phyloP scores from a whole-genome alignment of 2,113 vertebrate species.

The Cheirogaleus medius region DNA sequence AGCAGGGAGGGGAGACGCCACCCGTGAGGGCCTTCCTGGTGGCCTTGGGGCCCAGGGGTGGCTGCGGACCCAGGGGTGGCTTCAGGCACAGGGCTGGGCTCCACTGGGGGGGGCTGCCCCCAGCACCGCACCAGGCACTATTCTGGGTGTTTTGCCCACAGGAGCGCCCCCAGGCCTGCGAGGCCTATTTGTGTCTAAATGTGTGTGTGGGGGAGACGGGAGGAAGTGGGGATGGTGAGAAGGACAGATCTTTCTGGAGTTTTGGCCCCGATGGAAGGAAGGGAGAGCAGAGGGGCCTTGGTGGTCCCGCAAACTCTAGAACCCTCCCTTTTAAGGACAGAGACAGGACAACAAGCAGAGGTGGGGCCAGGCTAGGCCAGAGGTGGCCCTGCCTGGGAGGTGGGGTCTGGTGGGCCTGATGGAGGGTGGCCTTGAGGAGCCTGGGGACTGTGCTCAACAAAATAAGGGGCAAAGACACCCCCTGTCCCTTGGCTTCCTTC shows the following conservation, averaged over 20 bases:
- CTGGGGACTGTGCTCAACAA: not conserved
- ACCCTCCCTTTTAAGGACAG: not conserved
- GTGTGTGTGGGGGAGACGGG: not conserved
- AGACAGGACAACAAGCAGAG: not conserved
- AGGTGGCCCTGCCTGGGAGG: not conserved
- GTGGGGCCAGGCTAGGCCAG: not conserved
- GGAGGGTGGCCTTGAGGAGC: not conserved
- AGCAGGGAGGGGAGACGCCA: not conserved
- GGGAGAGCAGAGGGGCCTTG: too few species aligned
- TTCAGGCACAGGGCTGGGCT: not conserved
- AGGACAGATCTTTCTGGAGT: not conserved
- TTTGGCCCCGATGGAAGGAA: not conserved
- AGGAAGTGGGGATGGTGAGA: not conserved
- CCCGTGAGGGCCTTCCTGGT: not conserved
- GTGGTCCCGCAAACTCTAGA: not conserved
- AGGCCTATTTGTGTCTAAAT: not conserved
- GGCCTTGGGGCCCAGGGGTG: not conserved
- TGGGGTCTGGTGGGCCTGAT: not conserved
- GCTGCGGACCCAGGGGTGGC: not conserved
- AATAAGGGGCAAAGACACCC: not conserved
- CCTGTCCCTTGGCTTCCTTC: not conserved
- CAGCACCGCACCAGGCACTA: not conserved
- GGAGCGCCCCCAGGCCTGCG: not conserved
- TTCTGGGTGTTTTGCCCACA: not conserved
- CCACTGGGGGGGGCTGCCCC: not conserved